phyloP scores from a whole-genome alignment of 37 sponge, comb jelly and placozoan genomes.

The Chondrilla cf. caribensis region DNA sequence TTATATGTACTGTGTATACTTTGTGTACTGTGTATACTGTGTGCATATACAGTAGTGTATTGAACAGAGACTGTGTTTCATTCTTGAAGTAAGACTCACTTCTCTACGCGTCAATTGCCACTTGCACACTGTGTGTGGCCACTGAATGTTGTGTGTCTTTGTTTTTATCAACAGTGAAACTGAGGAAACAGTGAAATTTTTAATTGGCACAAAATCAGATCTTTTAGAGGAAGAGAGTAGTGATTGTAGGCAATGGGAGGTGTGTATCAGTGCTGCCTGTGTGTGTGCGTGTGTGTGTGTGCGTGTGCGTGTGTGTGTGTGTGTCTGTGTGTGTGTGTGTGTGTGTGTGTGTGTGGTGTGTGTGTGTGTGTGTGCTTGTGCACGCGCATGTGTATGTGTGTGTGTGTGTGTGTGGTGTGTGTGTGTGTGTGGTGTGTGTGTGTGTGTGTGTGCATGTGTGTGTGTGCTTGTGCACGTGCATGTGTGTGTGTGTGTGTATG shows the following conservation, averaged over 20 bases:
- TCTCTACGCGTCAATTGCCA: too few relatives aligned
- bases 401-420: too few relatives aligned
- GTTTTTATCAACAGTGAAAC: background rate
- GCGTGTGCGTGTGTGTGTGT: too few relatives aligned
- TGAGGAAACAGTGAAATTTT: background rate
- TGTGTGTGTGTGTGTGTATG: too few relatives aligned
- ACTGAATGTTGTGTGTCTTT: background rate
- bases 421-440: too few relatives aligned
- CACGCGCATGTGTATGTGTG: background rate
- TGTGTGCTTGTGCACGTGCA: too few relatives aligned
- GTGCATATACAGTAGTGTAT: background rate
- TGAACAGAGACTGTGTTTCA: background rate
- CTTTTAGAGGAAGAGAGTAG: background rate
- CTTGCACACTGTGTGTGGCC: too few relatives aligned
- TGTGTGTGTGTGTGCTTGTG: background rate
- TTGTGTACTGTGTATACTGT: background rate
- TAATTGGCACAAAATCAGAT: background rate
- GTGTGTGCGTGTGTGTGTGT: too few relatives aligned
- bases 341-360: background rate
- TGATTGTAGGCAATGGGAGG: slow-evolving; percentile 11
- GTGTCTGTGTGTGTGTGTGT: background rate
- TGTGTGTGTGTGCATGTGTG: too few relatives aligned
- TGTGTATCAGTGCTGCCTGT: too few relatives aligned
- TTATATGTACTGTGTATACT: background rate
- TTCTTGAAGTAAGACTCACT: too few relatives aligned